These are phyloP conservation scores for Tanaodytes sp. DNA, from an alignment of 2,888 invertebrate genomes.

Conservation along the genomic window DNA sequence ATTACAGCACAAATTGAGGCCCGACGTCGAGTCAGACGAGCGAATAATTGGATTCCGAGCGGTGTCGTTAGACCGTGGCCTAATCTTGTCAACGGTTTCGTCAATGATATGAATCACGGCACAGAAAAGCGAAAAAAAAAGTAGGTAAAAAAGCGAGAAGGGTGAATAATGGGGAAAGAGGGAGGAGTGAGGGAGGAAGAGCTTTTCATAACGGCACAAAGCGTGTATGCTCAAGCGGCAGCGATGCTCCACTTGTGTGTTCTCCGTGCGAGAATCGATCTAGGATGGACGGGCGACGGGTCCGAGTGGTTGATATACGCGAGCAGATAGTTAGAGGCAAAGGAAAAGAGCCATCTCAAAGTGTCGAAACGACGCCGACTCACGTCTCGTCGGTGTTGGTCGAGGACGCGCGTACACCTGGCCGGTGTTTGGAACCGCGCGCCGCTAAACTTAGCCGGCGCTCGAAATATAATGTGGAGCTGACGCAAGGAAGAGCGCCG, in stretches of 20 bases:
- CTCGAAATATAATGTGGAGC: constrained; percentile 71
- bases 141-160: no score
- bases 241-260: constrained; percentile 41
- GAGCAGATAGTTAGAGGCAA: no score
- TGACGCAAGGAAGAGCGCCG: constrained; percentile 48
- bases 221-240: constrained; percentile 49
- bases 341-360: constrained; percentile 39
- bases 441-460: constrained; percentile 69
- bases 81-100: no score
- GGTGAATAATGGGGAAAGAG: no score
- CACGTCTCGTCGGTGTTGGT: constrained; percentile 18
- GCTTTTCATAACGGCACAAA: constrained; percentile 38
- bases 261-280: constrained; percentile 41
- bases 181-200: constrained; percentile 9
- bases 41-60: no score
- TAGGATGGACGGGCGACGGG: constrained; percentile 42
- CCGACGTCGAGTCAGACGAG: no score
- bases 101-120: no score
- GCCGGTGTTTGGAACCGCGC: constrained; percentile 44
- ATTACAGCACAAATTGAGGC: no score
- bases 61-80: no score
- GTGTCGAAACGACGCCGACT: constrained; percentile 41
- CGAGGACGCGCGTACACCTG: constrained; percentile 24
- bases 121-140: no score
- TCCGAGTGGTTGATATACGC: constrained; percentile 26